Evolutionary conservation across 2,113 vertebrate genomes (phyloP), one percentile per base, ranked within the genome.

Genomic region (Euleptes europaea): DNA sequence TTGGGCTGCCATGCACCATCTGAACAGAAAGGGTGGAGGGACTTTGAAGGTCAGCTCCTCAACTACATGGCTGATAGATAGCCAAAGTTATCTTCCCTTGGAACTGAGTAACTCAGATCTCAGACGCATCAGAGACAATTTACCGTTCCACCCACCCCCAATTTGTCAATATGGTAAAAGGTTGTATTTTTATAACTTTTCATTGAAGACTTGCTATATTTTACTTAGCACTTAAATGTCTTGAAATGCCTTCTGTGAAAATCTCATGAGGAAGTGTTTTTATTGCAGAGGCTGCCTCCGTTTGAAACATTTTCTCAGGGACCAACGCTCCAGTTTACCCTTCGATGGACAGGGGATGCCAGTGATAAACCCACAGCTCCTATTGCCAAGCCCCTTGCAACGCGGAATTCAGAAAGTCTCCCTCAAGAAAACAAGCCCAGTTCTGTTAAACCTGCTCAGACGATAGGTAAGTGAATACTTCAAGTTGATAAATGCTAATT

Each of bases 241-340:
- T 74, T 75, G 21, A 15, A 31, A 44, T 28, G 70, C 87, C 3
- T 79, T 44, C 31, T 71, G 47, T 83, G 19, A 40, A 85, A 72
- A 35, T 47, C 28, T 78, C 84, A 12, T 63, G 81, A 60, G 38
- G n/a, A 1, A 1, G 0, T 28, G 8, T 88, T 86, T 49, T 51
- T 84, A 65, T 86, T 88, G 92, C 95, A 99, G 98, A 97, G 98
- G 90, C 94, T 99, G 94, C 98, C 98, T 92, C 98, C 98, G 44
- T 99, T 99, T 96, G 98, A 99, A 97, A 99, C 98, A 49, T 99
- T 99, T 97, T 99, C 98, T 98, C 98, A 99, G 98, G 98, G 98
- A 98, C 98, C 98, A 91, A 99, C 98, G 5, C 94, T 99, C 95
- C 98, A 99, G 96, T 99, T 99, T 94, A 98, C 98, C 65, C 97